Percentiles rank a stretch among this genome's conserved stretches.
These are phyloP conservation scores for Ariopsis seemanni DNA, from an alignment of 2,113 vertebrate species.

Conservation along the genomic window DNA sequence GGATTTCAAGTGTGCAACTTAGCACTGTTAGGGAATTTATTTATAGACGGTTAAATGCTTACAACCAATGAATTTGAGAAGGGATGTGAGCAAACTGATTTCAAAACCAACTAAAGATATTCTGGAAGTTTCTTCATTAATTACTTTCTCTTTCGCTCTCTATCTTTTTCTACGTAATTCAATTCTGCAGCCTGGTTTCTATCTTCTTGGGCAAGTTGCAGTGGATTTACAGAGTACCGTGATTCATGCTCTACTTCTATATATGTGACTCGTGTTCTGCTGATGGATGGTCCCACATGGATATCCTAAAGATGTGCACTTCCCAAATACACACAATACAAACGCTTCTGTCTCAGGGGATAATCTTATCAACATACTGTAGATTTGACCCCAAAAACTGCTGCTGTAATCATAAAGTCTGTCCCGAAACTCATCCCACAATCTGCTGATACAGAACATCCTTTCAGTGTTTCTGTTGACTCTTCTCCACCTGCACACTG, in stretches of 20 bases:
- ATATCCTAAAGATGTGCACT: not conserved
- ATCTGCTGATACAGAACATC: not conserved
- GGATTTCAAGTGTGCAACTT: not conserved
- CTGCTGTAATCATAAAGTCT: not conserved
- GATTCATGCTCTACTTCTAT: not conserved
- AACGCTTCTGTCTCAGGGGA: not conserved
- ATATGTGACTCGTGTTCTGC: not conserved
- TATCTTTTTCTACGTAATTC: not conserved
- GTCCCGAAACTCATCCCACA: not conserved
- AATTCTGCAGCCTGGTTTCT: not conserved
- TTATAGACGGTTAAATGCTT: conserved; percentile 1
- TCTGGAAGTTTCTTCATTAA: not conserved
- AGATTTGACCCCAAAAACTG: not conserved
- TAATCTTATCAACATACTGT: not conserved
- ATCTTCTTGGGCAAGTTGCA: not conserved
- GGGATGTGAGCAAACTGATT: not conserved
- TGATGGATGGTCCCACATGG: not conserved
- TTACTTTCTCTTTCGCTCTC: not conserved
- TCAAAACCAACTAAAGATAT: not conserved
- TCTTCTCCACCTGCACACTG: not conserved
- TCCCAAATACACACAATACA: not conserved
- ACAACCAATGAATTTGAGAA: not conserved
- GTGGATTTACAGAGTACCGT: not conserved
- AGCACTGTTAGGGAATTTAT: not conserved
- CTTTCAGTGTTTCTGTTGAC: not conserved